Percentiles rank a stretch among this genome's conserved stretches.
Evolutionary conservation across 2,888 invertebrate genomes (phyloP).

Genomic region (Sclerodermus sp.): DNA sequence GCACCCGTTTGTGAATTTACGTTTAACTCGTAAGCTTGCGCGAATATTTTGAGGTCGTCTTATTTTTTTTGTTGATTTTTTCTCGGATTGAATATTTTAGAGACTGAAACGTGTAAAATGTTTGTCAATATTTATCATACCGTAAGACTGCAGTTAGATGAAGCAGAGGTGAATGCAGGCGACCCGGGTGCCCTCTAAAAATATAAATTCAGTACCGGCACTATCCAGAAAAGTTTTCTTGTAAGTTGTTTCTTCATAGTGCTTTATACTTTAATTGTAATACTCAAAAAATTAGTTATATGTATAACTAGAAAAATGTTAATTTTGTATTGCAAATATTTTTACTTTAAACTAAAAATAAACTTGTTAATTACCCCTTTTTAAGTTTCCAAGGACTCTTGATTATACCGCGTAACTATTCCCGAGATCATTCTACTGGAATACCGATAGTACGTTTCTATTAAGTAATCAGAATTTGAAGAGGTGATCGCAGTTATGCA

Average conservation of each 20-base stretch:
- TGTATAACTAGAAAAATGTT: too few species aligned
- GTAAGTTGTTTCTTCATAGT: too few species aligned
- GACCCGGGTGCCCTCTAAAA: conserved; percentile 56
- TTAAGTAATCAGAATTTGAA: too few species aligned
- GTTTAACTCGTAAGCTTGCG: conserved; percentile 23
- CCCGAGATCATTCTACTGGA: too few species aligned
- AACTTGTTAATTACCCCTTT: conserved; percentile 21
- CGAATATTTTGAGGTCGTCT: too few species aligned
- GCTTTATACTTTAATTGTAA: too few species aligned
- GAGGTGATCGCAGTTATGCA: too few species aligned
- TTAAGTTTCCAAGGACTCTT: conserved; percentile 21
- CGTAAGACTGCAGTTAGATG: conserved; percentile 14
- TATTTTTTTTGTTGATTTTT: too few species aligned
- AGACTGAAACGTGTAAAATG: neutral
- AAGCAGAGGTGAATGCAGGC: conserved; percentile 24
- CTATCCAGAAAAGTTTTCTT: conserved; percentile 36
- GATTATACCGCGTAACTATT: conserved; percentile 10
- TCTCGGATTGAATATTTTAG: too few species aligned
- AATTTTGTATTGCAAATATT: too few species aligned
- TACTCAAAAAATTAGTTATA: too few species aligned
- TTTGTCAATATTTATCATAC: neutral
- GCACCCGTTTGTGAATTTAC: conserved; percentile 46
- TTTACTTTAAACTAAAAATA: conserved; percentile 22
- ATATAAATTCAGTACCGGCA: conserved; percentile 52
- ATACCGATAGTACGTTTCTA: too few species aligned